A percentile compares a stretch with the other conserved stretches of the same genome.
phyloP scores from a whole-genome alignment of 2,888 invertebrate species.

The Biston betularia region DNA sequence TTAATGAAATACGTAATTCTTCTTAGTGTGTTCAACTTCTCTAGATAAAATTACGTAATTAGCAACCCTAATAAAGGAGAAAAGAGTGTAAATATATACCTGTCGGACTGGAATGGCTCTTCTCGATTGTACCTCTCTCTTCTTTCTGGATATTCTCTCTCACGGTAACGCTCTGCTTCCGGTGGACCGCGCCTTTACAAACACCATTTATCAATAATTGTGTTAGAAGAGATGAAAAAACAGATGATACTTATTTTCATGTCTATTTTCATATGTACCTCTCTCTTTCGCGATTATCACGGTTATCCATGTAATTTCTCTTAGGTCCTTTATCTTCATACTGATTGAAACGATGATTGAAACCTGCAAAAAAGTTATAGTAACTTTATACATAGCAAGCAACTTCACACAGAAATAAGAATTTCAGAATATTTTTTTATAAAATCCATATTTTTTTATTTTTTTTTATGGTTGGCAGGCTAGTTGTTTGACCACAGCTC shows the following conservation, averaged over 20 bases:
- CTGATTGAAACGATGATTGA: slow-evolving; percentile 70
- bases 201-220: not conserved
- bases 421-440: too few relatives aligned
- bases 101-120: slow-evolving; percentile 66
- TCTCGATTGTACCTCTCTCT: slow-evolving; percentile 72
- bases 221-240: not conserved
- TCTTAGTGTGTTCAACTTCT: slow-evolving; percentile 28
- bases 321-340: slow-evolving; percentile 70
- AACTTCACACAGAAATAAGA: too few relatives aligned
- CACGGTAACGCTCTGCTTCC: slow-evolving; percentile 66
- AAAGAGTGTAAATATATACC: slow-evolving; percentile 55
- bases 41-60: slow-evolving; percentile 6
- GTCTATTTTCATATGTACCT: slow-evolving; percentile 13
- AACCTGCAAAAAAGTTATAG: slow-evolving; percentile 60
- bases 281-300: slow-evolving; percentile 69
- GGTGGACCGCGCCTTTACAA: slow-evolving; percentile 66
- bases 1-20: slow-evolving; percentile 8
- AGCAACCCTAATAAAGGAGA: slow-evolving; percentile 12
- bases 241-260: not conserved
- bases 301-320: slow-evolving; percentile 65
- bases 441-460: too few relatives aligned
- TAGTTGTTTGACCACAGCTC: too few relatives aligned
- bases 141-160: slow-evolving; percentile 66
- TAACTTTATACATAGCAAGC: too few relatives aligned
- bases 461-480: too few relatives aligned